Conservation (phyloP, 2,113 vertebrate species). For the Cochlearius cochlearius region DNA sequence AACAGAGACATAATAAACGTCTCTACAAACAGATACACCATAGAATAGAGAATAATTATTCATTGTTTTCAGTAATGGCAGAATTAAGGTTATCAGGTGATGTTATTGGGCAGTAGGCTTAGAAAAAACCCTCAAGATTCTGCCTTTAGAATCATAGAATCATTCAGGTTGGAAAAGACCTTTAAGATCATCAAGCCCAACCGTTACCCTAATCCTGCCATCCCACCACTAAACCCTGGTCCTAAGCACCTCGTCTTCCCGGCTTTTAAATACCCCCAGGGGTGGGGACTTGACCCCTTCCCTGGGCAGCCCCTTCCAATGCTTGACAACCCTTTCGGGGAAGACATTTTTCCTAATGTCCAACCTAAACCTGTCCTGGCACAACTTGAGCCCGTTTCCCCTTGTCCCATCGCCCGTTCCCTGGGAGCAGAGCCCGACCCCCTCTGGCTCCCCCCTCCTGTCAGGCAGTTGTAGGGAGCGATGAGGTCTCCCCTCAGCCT, state of each 20-base stretch:
- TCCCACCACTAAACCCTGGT: background rate
- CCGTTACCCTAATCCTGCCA: background rate
- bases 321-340: background rate
- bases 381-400: background rate
- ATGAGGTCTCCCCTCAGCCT: background rate
- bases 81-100: background rate
- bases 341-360: background rate
- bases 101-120: background rate
- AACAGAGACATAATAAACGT: background rate
- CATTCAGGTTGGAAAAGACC: background rate
- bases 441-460: background rate
- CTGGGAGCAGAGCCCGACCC: background rate
- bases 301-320: background rate
- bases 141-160: background rate
- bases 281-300: background rate
- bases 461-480: background rate
- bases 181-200: background rate
- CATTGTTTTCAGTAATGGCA: background rate
- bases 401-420: accelerated
- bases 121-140: background rate
- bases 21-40: background rate
- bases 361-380: background rate
- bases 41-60: background rate
- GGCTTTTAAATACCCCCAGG: background rate
- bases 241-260: background rate